Evolutionary conservation across 2,113 vertebrate species (phyloP).

Genomic region (Mionectes macconnelli): DNA sequence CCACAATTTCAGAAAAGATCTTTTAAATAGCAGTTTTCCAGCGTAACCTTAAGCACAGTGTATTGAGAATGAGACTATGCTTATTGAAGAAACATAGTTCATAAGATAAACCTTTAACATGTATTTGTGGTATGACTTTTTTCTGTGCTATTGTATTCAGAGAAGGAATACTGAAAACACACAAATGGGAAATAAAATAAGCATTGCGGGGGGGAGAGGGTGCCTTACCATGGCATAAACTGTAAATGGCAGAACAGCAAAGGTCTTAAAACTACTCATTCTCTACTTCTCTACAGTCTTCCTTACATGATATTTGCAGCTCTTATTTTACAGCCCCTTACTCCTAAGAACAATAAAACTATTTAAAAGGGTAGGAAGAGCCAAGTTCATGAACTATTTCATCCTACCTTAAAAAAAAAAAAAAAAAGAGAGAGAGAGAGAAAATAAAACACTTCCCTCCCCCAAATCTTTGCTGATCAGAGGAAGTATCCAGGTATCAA

Average conservation of each 20-base stretch:
- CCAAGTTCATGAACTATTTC: not conserved
- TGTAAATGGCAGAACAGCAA: not conserved
- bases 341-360: not conserved
- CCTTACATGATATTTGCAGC: not conserved
- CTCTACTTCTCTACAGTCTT: not conserved
- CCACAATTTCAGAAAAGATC: not conserved
- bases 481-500: not conserved
- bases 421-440: not conserved
- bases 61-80: not conserved
- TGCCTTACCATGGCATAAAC: not conserved
- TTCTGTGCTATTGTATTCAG: not conserved
- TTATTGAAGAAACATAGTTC: not conserved
- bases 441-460: not conserved
- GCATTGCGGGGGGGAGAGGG: fast-evolving
- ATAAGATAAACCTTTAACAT: not conserved
- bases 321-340: not conserved
- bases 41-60: not conserved
- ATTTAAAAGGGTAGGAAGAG: not conserved
- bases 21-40: not conserved
- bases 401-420: not conserved
- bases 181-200: not conserved
- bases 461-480: not conserved
- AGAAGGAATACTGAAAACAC: not conserved
- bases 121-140: not conserved
- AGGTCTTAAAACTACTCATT: not conserved